Evolutionary conservation across 2,797 vertebrate genomes (phyloP), one percentile per base, ranked within the genome.

Genomic region (Anabacerthia variegaticeps): DNA sequence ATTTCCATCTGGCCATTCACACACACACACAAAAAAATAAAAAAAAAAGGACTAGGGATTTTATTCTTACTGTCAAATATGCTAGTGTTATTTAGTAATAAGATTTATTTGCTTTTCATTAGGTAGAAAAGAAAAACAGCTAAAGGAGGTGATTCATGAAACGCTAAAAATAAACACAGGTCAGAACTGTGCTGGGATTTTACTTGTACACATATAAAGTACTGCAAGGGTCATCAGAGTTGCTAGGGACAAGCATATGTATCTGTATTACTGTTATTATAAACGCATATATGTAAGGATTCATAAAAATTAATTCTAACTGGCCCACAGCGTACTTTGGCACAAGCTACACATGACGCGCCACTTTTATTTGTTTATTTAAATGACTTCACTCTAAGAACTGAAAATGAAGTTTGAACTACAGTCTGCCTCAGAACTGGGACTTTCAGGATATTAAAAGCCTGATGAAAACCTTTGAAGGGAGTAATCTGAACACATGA

Each of bases 311-410:
- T 84, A 91, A 89, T 90, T 85, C 46, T 72, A 86, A 39, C 90
- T 95, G 81, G 90, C 91, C 87, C 84, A 88, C 2, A 2, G 65
- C 3, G 21, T 94, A 85, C 80, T 88, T 93, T 93, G 89, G 94
- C 91, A 91, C 52, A 46, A 80, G 39, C 44, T 27, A 74, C 6
- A 14, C 41, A 67, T 93, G 94, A 96, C 66, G 12, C 81, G 90
- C 73, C 78, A 68, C 74, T 95, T 95, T 86, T 92, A 92, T 95
- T 96, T 95, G 94, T 96, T 96, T 96, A 89, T 87, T 96, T 95
- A 96, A 96, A 95, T 94, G 78, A 95, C 85, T 94, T 96, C 92
- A 95, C 48, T 95, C 86, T 66, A 91, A 89, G 86, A 95, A 89
- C 79, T 7, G 36, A 96, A 95, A 91, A 65, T 92, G 66, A 95